Percentiles rank a stretch among this genome's conserved stretches.
phyloP scores from a whole-genome alignment of 2,888 invertebrate species.

The Drosophila merina region DNA sequence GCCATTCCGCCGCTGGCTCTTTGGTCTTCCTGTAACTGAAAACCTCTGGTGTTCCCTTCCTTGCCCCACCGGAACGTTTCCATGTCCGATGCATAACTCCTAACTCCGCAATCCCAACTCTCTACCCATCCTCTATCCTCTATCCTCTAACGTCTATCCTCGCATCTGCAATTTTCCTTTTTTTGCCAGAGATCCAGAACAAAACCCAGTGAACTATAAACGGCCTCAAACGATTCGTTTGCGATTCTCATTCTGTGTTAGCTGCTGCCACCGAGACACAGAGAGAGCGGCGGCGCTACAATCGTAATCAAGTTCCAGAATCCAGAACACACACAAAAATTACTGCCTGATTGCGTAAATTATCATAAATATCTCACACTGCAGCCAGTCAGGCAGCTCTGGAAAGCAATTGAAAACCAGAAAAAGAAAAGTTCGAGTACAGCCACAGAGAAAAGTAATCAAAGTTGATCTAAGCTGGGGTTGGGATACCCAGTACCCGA shows the following conservation, averaged over 20 bases:
- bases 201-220: slow-evolving; percentile 43
- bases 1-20: slow-evolving; percentile 30
- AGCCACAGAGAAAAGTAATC: slow-evolving; percentile 20
- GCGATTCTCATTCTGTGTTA: slow-evolving; percentile 16
- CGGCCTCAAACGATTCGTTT: slow-evolving; percentile 42
- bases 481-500: background rate
- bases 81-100: slow-evolving; percentile 30
- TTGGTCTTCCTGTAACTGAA: slow-evolving; percentile 4
- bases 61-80: background rate
- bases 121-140: too few relatives aligned
- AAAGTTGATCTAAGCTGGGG: slow-evolving; percentile 27
- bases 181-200: slow-evolving; percentile 8
- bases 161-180: slow-evolving; percentile 19
- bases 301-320: slow-evolving; percentile 42
- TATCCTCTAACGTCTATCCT: too few relatives aligned
- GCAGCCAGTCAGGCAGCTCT: slow-evolving; percentile 5
- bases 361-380: slow-evolving; percentile 41
- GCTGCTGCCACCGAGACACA: background rate
- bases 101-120: background rate
- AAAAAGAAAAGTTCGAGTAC: background rate
- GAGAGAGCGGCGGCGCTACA: background rate
- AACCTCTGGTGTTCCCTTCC: background rate
- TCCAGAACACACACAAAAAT: slow-evolving; percentile 43
- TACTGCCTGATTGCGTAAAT: slow-evolving; percentile 45
- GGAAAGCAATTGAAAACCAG: slow-evolving; percentile 19